A percentile compares a stretch with the other conserved stretches of the same genome.
Conservation (phyloP, 37 sponge, comb jelly and placozoan species). For the Oopsacas minuta region DNA sequence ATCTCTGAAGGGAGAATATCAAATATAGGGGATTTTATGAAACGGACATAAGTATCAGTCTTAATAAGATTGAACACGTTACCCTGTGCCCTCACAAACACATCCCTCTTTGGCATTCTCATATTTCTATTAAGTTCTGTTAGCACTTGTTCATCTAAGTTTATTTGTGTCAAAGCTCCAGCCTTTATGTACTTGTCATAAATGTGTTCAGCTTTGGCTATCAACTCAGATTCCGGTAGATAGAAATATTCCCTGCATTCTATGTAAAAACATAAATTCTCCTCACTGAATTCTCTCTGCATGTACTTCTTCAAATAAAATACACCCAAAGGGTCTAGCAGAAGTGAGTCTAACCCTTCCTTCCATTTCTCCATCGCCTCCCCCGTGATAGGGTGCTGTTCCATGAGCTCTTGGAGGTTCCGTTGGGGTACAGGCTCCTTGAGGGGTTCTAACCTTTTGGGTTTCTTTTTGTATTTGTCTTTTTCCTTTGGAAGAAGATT, state of each 20-base stretch:
- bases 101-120: not conserved
- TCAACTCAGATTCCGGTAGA: not conserved
- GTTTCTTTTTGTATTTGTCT: not conserved
- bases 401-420: not conserved
- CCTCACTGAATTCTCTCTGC: constrained; percentile 13
- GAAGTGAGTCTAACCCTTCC: not conserved
- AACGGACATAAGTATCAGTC: not conserved
- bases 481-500: not conserved
- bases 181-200: not conserved
- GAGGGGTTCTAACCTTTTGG: not conserved
- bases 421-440: not conserved
- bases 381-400: not conserved
- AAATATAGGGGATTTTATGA: not conserved
- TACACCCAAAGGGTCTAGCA: not conserved
- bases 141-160: not conserved
- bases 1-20: not conserved
- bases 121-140: not conserved
- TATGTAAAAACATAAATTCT: not conserved
- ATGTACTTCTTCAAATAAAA: not conserved
- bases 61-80: not conserved
- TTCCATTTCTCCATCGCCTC: not conserved
- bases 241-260: not conserved
- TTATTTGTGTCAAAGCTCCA: not conserved
- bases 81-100: not conserved
- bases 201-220: not conserved